phyloP scores from a whole-genome alignment of 2,113 vertebrate species.

The Mixornis gularis region DNA sequence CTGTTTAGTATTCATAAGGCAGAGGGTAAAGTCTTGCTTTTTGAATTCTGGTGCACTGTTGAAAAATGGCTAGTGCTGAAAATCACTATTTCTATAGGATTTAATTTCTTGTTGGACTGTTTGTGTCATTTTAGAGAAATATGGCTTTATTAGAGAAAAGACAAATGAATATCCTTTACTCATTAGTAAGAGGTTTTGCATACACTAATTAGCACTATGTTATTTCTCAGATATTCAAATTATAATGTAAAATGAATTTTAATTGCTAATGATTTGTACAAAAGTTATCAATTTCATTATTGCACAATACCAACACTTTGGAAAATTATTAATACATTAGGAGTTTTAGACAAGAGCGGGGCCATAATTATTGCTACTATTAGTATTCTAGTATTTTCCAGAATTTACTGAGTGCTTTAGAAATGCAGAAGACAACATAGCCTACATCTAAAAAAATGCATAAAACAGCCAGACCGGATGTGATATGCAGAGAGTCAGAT shows the following conservation, averaged over 20 bases:
- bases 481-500: background rate
- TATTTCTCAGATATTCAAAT: conserved; percentile 23
- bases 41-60: background rate
- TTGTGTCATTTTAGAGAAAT: conserved; percentile 8
- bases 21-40: background rate
- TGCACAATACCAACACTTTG: background rate
- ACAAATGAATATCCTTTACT: background rate
- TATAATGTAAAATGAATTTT: conserved; percentile 42
- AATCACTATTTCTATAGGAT: background rate
- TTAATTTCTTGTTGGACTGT: conserved; percentile 2
- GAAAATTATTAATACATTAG: background rate
- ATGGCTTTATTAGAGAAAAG: background rate
- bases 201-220: background rate
- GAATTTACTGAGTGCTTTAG: background rate
- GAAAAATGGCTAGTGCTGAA: background rate
- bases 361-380: background rate
- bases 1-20: conserved; percentile 10
- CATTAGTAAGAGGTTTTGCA: background rate
- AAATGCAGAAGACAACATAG: background rate
- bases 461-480: background rate
- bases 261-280: conserved; percentile 44
- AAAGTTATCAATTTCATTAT: conserved; percentile 28
- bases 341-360: conserved; percentile 13
- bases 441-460: background rate
- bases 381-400: background rate